Percentiles rank a stretch among this genome's conserved stretches.
Evolutionary conservation across 2,888 invertebrate species (phyloP).

Genomic region (Plagodis dolabraria): DNA sequence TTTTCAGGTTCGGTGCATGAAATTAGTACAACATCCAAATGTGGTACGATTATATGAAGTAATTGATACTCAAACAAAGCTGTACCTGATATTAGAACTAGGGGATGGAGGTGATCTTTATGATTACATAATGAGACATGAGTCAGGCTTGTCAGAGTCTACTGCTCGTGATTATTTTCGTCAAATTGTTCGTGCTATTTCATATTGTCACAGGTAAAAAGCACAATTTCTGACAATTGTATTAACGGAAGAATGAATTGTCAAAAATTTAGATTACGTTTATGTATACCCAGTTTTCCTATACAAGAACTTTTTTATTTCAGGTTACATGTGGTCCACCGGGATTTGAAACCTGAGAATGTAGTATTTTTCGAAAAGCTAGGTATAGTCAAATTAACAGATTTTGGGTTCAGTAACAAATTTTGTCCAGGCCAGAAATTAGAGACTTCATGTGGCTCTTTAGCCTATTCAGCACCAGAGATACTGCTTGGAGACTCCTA

Average conservation of each 20-base stretch:
- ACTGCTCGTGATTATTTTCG: constrained; percentile 96
- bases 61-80: constrained; percentile 99
- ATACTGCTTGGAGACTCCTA: constrained; percentile 99
- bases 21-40: constrained; percentile 99
- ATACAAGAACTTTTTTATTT: constrained; percentile 38
- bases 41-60: constrained; percentile 99
- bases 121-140: constrained; percentile 99
- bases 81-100: constrained; percentile 97
- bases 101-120: constrained; percentile 99
- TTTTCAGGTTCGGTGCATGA: constrained; percentile 96
- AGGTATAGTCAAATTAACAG: constrained; percentile 98
- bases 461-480: constrained; percentile 99
- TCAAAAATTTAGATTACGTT: neutral
- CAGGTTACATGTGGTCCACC: constrained; percentile 87
- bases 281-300: neutral
- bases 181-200: constrained; percentile 98
- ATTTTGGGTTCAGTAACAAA: constrained; percentile 98
- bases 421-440: constrained; percentile 98
- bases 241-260: neutral
- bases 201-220: constrained; percentile 95
- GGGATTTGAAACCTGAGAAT: constrained; percentile 99
- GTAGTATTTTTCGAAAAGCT: constrained; percentile 99
- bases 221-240: neutral
- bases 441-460: constrained; percentile 98
- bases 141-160: constrained; percentile 93